Conservation (phyloP, 2,113 vertebrate species). For the Myanophis thanlyinensis region DNA sequence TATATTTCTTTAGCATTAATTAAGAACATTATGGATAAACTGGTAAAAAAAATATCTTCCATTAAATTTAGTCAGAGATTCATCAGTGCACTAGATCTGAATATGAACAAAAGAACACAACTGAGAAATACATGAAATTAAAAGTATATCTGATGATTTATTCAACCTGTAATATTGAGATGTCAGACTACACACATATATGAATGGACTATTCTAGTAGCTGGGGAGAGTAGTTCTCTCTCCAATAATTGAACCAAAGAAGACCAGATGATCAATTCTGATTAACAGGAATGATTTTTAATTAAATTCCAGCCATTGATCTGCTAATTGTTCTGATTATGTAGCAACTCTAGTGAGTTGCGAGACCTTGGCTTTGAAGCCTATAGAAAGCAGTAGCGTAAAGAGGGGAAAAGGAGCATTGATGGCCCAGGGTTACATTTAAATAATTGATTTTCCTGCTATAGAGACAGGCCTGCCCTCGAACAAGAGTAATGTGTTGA, state of each 20-base stretch:
- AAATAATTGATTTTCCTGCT: background rate
- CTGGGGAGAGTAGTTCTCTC: background rate
- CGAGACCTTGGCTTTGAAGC: slow-evolving; percentile 16
- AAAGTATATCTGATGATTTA: background rate
- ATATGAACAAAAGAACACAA: background rate
- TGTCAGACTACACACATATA: background rate
- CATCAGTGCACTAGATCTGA: background rate
- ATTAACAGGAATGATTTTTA: slow-evolving; percentile 17
- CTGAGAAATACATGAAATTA: background rate
- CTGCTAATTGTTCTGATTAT: slow-evolving; percentile 19
- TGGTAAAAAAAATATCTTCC: background rate
- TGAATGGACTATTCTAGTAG: background rate
- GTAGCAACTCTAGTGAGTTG: background rate
- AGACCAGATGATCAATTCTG: slow-evolving; percentile 2
- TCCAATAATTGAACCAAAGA: background rate
- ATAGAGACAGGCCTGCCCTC: background rate
- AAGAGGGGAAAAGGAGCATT: background rate
- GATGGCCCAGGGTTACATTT: slow-evolving; percentile 1
- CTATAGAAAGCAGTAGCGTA: slow-evolving; percentile 1
- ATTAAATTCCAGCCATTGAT: slow-evolving; percentile 16
- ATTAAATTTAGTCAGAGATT: background rate
- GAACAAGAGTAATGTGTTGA: slow-evolving; percentile 21
- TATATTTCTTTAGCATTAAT: background rate
- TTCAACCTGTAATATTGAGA: background rate
- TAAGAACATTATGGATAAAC: background rate